A percentile compares a stretch with the other conserved stretches of the same genome.
Conservation (phyloP, 2,888 invertebrate genomes). For the Ceramica pisi region DNA sequence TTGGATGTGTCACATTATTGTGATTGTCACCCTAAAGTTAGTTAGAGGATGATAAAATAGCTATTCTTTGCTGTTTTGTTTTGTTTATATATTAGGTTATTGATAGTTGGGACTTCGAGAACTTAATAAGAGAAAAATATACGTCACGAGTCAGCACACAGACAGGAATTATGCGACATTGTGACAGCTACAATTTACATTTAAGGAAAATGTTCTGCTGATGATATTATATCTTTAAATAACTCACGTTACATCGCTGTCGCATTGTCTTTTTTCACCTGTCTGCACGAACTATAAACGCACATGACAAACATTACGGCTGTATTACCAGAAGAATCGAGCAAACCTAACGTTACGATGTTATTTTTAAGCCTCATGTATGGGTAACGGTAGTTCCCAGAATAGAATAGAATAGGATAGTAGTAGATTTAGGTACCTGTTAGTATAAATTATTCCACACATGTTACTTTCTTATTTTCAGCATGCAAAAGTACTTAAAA, state of each 20-base stretch:
- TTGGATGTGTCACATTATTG: slow-evolving; percentile 60
- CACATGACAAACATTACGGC: not conserved
- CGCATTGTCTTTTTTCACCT: not conserved
- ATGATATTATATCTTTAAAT: not conserved
- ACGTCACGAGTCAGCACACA: not conserved
- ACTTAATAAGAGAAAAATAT: not conserved
- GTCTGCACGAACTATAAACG: not conserved
- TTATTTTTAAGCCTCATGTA: no score
- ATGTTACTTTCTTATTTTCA: no score
- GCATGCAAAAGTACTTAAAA: no score
- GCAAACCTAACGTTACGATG: no score
- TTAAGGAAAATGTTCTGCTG: not conserved
- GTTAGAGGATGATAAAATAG: slow-evolving; percentile 41
- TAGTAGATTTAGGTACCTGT: no score
- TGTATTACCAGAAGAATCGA: not conserved
- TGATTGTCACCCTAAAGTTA: slow-evolving; percentile 56
- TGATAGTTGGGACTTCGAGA: not conserved
- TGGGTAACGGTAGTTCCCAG: no score
- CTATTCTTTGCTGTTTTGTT: slow-evolving; percentile 24
- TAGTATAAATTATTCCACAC: no score
- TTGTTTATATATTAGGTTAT: slow-evolving; percentile 4
- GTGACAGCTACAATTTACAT: no score
- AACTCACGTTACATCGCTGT: not conserved
- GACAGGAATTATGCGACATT: no score
- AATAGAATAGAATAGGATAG: no score